These are phyloP conservation scores for Camponotus vicinus DNA, from an alignment of 1,140 invertebrate genomes.

Conservation along the genomic window DNA sequence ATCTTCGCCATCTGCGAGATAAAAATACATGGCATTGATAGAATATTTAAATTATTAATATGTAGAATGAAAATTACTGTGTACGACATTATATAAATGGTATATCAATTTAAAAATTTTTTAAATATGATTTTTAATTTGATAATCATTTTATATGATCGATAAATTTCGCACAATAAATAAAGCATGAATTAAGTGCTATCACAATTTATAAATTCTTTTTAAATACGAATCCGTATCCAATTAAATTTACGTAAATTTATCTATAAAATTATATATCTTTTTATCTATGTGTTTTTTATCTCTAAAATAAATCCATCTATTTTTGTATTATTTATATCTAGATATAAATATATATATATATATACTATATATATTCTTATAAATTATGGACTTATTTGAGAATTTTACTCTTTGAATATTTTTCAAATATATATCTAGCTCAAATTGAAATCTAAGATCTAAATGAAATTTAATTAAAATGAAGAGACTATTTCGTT, in stretches of 20 bases:
- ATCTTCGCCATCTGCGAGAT: conserved; percentile 67
- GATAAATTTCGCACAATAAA: conserved; percentile 1
- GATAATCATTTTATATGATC: background rate
- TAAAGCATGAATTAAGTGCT: background rate
- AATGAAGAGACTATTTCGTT: background rate
- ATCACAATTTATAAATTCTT: background rate
- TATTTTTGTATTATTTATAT: background rate
- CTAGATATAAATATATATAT: no score
- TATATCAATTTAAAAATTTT: background rate
- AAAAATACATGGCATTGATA: background rate
- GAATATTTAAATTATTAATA: background rate
- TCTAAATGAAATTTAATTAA: conserved; percentile 10
- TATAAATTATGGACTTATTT: background rate
- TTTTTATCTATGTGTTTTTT: conserved; percentile 66
- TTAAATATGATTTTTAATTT: background rate
- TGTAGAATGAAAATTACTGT: background rate
- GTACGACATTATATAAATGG: background rate
- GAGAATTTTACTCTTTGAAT: background rate
- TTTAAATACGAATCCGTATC: background rate
- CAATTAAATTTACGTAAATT: background rate
- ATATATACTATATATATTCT: background rate
- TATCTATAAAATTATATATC: conserved; percentile 18
- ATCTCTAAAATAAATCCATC: conserved; percentile 1
- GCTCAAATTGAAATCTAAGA: background rate
- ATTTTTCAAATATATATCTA: background rate